phyloP scores from a whole-genome alignment of 1,140 invertebrate species.

The Spodoptera litura region DNA sequence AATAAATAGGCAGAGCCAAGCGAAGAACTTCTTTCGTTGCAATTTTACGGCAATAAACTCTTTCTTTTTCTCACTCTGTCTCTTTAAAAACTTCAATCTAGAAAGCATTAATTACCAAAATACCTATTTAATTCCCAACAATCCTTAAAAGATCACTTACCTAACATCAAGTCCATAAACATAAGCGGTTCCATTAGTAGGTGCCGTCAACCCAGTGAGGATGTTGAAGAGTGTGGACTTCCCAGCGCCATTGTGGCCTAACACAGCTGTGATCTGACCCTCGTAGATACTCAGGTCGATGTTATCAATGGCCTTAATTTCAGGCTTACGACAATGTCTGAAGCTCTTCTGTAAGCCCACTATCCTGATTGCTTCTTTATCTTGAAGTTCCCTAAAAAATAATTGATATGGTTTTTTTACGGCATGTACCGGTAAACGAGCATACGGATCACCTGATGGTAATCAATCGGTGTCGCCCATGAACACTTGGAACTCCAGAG shows the following conservation, averaged over 20 bases:
- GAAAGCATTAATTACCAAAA: too few species aligned
- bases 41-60: too few species aligned
- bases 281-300: conserved; percentile 92
- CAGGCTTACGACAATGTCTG: conserved; percentile 86
- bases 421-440: too few species aligned
- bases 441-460: too few species aligned
- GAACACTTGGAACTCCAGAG: too few species aligned
- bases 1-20: too few species aligned
- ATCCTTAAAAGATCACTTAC: conserved; percentile 62
- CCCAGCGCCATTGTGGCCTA: conserved; percentile 96
- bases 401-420: background rate
- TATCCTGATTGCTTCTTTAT: conserved; percentile 91
- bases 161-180: conserved; percentile 92
- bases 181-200: conserved; percentile 90
- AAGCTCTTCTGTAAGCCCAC: conserved; percentile 91
- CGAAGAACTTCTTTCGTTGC: too few species aligned
- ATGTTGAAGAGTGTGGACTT: conserved; percentile 96
- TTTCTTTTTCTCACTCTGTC: too few species aligned
- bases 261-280: conserved; percentile 93
- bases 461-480: too few species aligned
- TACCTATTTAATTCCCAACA: too few species aligned
- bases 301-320: conserved; percentile 87
- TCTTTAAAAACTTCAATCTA: too few species aligned
- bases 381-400: conserved; percentile 87
- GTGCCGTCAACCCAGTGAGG: conserved; percentile 92